Evolutionary conservation across 1,140 invertebrate genomes (phyloP), one percentile per base, ranked within the genome.

Genomic region (Temnothorax longispinosus): DNA sequence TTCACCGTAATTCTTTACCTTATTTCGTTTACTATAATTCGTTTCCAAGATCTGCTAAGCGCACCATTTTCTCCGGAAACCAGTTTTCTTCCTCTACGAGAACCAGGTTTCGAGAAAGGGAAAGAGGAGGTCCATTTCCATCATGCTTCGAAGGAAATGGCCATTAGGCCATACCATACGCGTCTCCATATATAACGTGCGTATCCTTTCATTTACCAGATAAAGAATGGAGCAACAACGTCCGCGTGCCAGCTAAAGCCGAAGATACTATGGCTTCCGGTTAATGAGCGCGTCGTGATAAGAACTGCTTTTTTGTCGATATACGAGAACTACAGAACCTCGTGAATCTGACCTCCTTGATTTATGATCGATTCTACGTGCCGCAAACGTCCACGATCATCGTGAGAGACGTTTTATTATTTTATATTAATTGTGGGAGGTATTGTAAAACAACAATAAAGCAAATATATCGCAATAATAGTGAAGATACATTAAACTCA

Each of bases 261-360:
- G 91, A 92, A 93, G 93, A 94, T 94, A 94, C 92, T 91, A 89
- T 90, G 87, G 92, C 93, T 94, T 94, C 94, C 94, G 93, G 92
- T 92, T 80, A 92, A 93, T 89, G 90, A 93, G 91, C 90, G 85
- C 90, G 85, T 89, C 85, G 81, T 89, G 93, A 94, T 94, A 94
- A 94, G 92, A 92, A 67, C n/a, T 69, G 89, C 69, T 56, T 38
- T 38, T 85, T 67, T 15, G 41, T 50, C 82, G 85, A 74, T 82
- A 71, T 50, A 27, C 27, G 72, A 65, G 60, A 87, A 27, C 27
- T 74, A 47, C n/a, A 64, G 27, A 38, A 21, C n/a, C 38, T 35
- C 32, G 11, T 60, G 44, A 60, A 21, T 75, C 56, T 21, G 10
- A 32, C 72, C 38, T 65, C 41, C 38, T 10, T 32, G n/a, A 80